Evolutionary conservation across 2,888 invertebrate genomes (phyloP).

Genomic region (Drosophila longiperda): DNA sequence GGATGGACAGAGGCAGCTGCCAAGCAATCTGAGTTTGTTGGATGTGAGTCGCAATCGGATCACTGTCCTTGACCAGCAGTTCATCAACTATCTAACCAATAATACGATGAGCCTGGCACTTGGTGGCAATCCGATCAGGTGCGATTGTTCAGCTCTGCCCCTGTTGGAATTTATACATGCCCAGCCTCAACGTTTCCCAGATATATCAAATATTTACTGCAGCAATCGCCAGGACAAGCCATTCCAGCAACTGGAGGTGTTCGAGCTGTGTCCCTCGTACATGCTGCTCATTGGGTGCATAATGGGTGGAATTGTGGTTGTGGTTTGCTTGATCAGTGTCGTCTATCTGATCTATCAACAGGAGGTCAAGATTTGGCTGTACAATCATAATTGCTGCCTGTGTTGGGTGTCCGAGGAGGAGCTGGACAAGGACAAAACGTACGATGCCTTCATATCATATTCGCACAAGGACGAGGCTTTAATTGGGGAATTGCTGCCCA

Average conservation of each 20-base stretch:
- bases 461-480: constrained; percentile 90
- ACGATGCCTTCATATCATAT: constrained; percentile 92
- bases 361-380: constrained; percentile 89
- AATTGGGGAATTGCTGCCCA: constrained; percentile 88
- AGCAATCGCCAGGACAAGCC: constrained; percentile 45
- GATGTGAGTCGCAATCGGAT: constrained; percentile 87
- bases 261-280: constrained; percentile 85
- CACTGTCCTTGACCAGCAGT: constrained; percentile 83
- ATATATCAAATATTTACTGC: constrained; percentile 70
- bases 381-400: constrained; percentile 86
- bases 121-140: constrained; percentile 88
- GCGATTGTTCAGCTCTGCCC: constrained; percentile 87
- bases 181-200: constrained; percentile 75
- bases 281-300: constrained; percentile 83
- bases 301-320: constrained; percentile 85
- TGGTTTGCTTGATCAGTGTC: constrained; percentile 79
- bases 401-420: constrained; percentile 89
- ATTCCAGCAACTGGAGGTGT: constrained; percentile 67
- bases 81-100: constrained; percentile 84
- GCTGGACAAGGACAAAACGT: constrained; percentile 87
- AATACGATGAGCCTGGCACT: constrained; percentile 86
- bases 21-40: constrained; percentile 85
- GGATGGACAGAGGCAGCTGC: constrained; percentile 81
- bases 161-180: constrained; percentile 87
- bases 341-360: constrained; percentile 86